phyloP scores from a whole-genome alignment of 1,140 invertebrate genomes.

The Cecropterus lyciades region DNA sequence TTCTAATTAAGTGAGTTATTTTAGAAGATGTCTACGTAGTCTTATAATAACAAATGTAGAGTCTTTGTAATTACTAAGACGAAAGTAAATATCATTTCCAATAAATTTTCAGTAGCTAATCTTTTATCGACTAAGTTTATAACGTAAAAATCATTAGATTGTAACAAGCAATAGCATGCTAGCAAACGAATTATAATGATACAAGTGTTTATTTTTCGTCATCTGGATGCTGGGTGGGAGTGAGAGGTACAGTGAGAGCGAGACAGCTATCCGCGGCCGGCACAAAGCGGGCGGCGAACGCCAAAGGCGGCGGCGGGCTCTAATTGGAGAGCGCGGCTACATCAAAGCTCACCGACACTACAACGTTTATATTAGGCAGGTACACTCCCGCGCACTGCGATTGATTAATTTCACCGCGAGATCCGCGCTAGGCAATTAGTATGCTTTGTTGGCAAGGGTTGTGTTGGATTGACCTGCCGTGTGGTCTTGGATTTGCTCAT shows the following conservation, averaged over 20 bases:
- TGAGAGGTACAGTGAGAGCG: conserved; percentile 52
- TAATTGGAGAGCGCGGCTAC: conserved; percentile 76
- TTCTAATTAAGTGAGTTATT: too few relatives aligned
- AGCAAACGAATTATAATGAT: too few relatives aligned
- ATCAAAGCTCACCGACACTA: conserved; percentile 71
- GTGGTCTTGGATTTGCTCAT: conserved; percentile 7
- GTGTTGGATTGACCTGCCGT: not conserved
- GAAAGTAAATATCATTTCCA: too few relatives aligned
- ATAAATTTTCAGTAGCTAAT: not conserved
- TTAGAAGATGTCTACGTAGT: too few relatives aligned
- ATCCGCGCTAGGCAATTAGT: conserved; percentile 75
- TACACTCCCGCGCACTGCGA: conserved; percentile 60
- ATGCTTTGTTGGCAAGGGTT: conserved; percentile 57
- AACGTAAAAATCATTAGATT: not conserved
- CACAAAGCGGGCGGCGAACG: conserved; percentile 66
- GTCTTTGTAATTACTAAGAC: too few relatives aligned
- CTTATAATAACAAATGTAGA: too few relatives aligned
- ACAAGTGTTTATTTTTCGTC: conserved; percentile 18
- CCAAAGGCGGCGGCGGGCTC: conserved; percentile 76
- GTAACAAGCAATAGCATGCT: too few relatives aligned
- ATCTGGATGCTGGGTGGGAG: conserved; percentile 39
- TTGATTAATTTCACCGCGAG: conserved; percentile 77
- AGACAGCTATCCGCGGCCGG: conserved; percentile 45
- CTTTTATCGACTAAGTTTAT: not conserved
- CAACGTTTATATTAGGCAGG: conserved; percentile 80